Conservation (phyloP, 2,113 vertebrate genomes). For the Panurus biarmicus region DNA sequence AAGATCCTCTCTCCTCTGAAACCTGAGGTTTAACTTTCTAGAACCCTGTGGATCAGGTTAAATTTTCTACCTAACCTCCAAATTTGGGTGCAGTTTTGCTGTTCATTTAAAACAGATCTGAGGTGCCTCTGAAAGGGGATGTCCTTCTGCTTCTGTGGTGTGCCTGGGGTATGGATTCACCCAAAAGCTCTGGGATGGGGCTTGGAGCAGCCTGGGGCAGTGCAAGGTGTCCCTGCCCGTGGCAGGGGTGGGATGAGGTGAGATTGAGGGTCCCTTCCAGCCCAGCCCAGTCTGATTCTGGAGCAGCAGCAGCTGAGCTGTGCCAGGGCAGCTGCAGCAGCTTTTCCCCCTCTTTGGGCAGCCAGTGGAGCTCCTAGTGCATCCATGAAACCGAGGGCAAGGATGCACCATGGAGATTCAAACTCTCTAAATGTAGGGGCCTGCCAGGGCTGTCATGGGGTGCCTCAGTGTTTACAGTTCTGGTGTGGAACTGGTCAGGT, state of each 20-base stretch:
- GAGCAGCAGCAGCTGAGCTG: background rate
- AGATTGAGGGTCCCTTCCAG: background rate
- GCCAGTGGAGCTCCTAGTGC: background rate
- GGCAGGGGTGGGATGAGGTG: background rate
- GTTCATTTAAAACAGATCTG: background rate
- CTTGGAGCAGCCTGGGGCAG: background rate
- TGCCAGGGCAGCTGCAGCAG: background rate
- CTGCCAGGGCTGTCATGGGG: background rate
- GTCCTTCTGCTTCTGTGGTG: fast-evolving
- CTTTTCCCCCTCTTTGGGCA: background rate
- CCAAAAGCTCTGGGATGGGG: background rate
- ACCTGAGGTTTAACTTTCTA: background rate
- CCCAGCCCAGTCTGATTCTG: background rate
- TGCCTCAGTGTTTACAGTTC: background rate
- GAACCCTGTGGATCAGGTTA: background rate
- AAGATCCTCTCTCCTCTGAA: background rate
- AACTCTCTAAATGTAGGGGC: background rate
- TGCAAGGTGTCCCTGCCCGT: background rate
- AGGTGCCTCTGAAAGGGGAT: background rate
- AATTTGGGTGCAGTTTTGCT: background rate
- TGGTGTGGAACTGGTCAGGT: background rate
- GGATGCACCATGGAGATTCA: background rate
- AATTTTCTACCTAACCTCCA: background rate
- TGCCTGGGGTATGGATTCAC: background rate
- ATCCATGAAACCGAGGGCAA: background rate